A percentile compares a stretch with the other conserved stretches of the same genome.
Conservation (phyloP, 1,140 invertebrate species). For the Drosophila parabipectinata region DNA sequence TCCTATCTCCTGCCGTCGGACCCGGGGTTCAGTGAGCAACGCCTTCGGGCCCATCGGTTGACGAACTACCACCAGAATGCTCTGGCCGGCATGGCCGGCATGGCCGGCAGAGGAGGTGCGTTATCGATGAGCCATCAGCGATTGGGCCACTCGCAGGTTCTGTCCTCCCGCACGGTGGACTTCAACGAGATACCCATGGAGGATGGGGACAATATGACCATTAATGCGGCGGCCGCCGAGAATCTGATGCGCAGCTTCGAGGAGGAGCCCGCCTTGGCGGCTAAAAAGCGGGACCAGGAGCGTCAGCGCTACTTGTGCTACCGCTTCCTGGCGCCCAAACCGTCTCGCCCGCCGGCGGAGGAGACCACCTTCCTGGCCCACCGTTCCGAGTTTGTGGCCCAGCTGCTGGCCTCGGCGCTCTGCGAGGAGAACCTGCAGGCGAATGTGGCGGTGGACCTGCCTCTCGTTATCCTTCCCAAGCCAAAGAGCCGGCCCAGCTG, state of each 20-base stretch:
- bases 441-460: neutral
- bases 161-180: conserved; percentile 7
- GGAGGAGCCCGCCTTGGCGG: conserved; percentile 7
- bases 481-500: conserved; percentile 7
- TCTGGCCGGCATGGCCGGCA: neutral
- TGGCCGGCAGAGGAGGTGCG: neutral
- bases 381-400: conserved; percentile 65
- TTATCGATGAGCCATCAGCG: neutral
- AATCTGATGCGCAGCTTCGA: neutral
- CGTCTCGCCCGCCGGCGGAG: conserved; percentile 3
- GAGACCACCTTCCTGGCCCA: conserved; percentile 40
- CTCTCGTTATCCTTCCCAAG: conserved; percentile 5
- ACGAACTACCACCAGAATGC: neutral
- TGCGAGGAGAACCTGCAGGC: conserved; percentile 49
- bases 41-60: conserved; percentile 2
- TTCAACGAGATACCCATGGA: conserved; percentile 22
- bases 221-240: neutral
- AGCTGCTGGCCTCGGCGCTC: conserved; percentile 55
- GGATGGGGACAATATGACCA: conserved; percentile 5
- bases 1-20: conserved; percentile 1
- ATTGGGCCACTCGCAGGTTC: neutral
- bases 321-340: conserved; percentile 29
- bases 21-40: neutral
- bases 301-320: conserved; percentile 53
- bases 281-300: conserved; percentile 34